Evolutionary conservation across 2,888 invertebrate species (phyloP), one percentile per base, ranked within the genome.

Genomic region (Oscheius sp.): DNA sequence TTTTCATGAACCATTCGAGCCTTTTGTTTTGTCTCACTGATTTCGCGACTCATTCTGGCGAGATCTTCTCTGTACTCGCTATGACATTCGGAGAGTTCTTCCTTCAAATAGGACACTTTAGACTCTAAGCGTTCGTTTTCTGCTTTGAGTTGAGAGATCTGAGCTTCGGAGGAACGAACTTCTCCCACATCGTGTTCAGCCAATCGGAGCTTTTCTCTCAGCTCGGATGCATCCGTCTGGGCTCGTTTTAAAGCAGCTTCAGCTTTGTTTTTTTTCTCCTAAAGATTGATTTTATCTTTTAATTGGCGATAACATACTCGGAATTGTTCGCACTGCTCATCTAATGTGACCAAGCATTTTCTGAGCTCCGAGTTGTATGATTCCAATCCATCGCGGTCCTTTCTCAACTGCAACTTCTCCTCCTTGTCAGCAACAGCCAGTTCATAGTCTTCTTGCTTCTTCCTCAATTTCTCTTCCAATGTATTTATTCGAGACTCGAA

Each of bases 1-100:
- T 42, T 48, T 17, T 64, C 58, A n/a, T 23, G 65, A 15, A 52
- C 69, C 23, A 65, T 65, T 12, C 33, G 65, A 27, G 50, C 69
- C 20, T 52, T 52, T 45, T 53, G 61, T 52, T 70, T 70, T 37
- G 69, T 66, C 33, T 72, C 72, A 53, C 70, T 65, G 50, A 72
- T 70, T 50, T 73, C 65, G 17, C 50, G 33, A 1, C 71, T 71
- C 61, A 71, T 57, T 39, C 34, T 50, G 20, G 70, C 68, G 50
- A 73, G 53, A 50, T 71, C 69, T 39, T 71, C 68, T 2, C 69
- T 37, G 27, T 69, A 69, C 31, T 69, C 63, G 39, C 20, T 53
- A 25, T 69, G 69, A 6, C 37, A 52, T n/a, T 69, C 69, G 10
- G 63, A 25, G 25, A 69, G 42, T 23, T 69, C 69, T 45, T 69